Percentiles rank a stretch among this genome's conserved stretches.
Conservation (phyloP, 2,888 invertebrate species). For the Ornithoptera alexandrae region DNA sequence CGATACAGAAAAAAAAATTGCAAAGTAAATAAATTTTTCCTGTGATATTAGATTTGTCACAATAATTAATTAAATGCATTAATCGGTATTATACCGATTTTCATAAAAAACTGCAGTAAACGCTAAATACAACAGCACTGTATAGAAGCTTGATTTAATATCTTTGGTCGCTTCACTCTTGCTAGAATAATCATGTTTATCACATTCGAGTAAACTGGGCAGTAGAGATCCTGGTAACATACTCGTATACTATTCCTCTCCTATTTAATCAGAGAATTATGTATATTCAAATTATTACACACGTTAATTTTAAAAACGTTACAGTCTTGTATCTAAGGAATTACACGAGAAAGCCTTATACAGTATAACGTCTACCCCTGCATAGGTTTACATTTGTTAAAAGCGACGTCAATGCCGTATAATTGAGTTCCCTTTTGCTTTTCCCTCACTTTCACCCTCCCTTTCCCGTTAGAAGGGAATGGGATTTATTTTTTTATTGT, state of each 20-base stretch:
- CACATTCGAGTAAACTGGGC: too few species aligned
- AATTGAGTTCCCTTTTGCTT: constrained; percentile 48
- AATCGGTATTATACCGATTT: not conserved
- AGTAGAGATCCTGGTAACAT: too few species aligned
- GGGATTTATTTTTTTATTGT: constrained; percentile 54
- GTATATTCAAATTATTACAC: too few species aligned
- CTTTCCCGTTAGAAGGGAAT: constrained; percentile 26
- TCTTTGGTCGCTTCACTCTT: too few species aligned
- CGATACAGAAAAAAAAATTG: too few species aligned
- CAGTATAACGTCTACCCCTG: constrained; percentile 8
- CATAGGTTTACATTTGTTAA: constrained; percentile 19
- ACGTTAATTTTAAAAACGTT: not conserved
- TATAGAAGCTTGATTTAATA: too few species aligned
- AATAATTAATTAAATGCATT: not conserved
- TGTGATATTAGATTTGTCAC: not conserved
- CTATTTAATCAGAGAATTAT: too few species aligned
- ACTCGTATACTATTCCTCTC: too few species aligned
- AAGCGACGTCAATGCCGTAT: constrained; percentile 35
- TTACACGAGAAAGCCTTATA: constrained; percentile 5
- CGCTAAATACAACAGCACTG: too few species aligned
- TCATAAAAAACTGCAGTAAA: not conserved
- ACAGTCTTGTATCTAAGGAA: not conserved
- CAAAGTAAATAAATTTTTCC: too few species aligned
- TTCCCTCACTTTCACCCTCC: constrained; percentile 38
- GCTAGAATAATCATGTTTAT: too few species aligned